Base-by-base conservation (phyloP, 2,797 vertebrate genomes). In the Bovichtus variegatus region DNA sequence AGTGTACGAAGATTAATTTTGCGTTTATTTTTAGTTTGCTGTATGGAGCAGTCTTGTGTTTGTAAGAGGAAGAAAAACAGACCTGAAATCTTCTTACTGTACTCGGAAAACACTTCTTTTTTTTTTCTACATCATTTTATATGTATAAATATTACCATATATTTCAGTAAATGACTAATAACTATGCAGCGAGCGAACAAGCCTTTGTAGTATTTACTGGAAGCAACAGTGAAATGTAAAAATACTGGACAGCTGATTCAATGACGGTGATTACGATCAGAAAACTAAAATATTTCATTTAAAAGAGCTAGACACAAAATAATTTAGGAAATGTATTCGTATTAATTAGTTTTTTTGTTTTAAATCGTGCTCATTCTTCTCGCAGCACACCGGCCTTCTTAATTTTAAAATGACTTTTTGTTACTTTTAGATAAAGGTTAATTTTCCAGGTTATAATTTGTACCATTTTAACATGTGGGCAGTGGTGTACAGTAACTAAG, bases 1-100 rank as follows among this genome's bases (percentile, higher is more conserved):
- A 36, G 79, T 43, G 77, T 67, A 62, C 75, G 82, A 80, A 15
- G 34, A 82, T 84, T 73, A 60, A 53, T 77, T 83, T 80, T 43
- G 60, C 75, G 62, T 75, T 87, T 92, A 88, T 88, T 89, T 90
- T 88, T 77, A 84, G 77, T 47, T 34, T 19, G 9, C 21, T 57
- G 31, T 54, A 71, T 47, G 29, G 27, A 83, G 40, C 74, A 10
- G 53, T 8, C 63, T 54, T 40, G 46, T 25, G 27, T 64, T 69
- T 76, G 31, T 25, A 67, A 50, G 31, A 61, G 46, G 19, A 58
- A 51, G 49, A 36, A 58, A 75, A 71, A 64, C 10, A 47, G 62
- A 70, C 27, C 55, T 50, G 12, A 76, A 84, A 74, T 34, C 27
- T 46, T n/a, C n/a, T 3, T 1, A 47, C 11, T 58, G 11, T 25